These are phyloP conservation scores for Hydrocynus forskahlii DNA, from an alignment of 2,797 vertebrate species.

Conservation along the genomic window DNA sequence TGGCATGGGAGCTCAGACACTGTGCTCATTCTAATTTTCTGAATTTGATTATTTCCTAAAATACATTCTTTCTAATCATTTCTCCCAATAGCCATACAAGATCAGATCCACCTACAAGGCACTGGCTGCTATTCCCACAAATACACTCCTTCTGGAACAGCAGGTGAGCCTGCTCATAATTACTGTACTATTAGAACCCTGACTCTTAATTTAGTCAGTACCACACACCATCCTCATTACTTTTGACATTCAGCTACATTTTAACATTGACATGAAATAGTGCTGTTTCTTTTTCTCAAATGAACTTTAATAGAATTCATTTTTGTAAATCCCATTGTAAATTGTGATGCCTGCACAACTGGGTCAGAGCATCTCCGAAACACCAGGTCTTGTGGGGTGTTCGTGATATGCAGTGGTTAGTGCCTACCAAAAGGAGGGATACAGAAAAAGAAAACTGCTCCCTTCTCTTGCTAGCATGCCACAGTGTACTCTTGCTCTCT, in stretches of 20 bases:
- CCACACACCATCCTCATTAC: neutral
- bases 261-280: no score
- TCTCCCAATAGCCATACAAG: conserved; percentile 84
- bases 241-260: neutral
- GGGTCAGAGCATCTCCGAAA: no score
- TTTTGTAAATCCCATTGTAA: no score
- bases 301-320: no score
- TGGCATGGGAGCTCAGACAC: neutral
- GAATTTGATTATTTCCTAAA: neutral
- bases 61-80: conserved; percentile 48
- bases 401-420: no score
- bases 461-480: no score
- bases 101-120: conserved; percentile 95
- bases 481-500: no score
- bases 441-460: no score
- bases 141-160: conserved; percentile 94
- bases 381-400: no score
- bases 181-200: conserved; percentile 4
- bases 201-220: neutral
- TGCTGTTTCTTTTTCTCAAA: no score
- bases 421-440: no score
- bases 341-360: no score
- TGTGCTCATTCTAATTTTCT: neutral
- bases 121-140: conserved; percentile 96
- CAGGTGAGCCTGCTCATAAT: conserved; percentile 84